These are phyloP conservation scores for Sebastolobus altivelis DNA, from an alignment of 2,797 vertebrate species.

Conservation along the genomic window DNA sequence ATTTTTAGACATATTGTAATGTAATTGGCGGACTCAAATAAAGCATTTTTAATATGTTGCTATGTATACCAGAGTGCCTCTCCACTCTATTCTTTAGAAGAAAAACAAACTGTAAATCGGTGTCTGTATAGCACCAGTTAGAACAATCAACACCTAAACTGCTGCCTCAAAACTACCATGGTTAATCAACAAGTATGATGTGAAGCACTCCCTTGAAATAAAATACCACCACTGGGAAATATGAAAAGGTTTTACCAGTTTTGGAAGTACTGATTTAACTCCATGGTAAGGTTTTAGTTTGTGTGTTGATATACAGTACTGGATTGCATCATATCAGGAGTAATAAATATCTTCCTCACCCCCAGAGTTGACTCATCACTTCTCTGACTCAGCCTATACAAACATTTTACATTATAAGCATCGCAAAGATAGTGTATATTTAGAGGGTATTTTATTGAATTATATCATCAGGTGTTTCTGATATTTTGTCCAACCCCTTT, in stretches of 20 bases:
- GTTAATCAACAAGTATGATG: background rate
- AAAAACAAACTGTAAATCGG: background rate
- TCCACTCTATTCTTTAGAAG: background rate
- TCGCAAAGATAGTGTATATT: background rate
- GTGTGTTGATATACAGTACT: constrained; percentile 3
- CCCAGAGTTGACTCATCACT: constrained; percentile 51
- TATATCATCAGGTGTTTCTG: background rate
- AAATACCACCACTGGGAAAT: background rate
- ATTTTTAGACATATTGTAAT: background rate
- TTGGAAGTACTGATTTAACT: constrained; percentile 2
- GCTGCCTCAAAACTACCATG: background rate
- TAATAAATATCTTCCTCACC: constrained; percentile 46
- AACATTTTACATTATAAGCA: constrained; percentile 17
- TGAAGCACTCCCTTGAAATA: background rate
- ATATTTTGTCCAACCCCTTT: background rate
- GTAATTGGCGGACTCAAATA: background rate
- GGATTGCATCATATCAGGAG: constrained; percentile 39
- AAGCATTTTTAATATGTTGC: background rate
- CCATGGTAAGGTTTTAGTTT: background rate
- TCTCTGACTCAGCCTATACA: constrained; percentile 42
- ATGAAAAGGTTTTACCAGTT: background rate
- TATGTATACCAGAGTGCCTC: background rate
- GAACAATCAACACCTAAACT: background rate
- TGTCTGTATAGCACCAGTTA: background rate
- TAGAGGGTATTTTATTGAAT: background rate